Evolutionary conservation across 92 coral and sea anemone species (phyloP).

Genomic region (Phenganax marumi): DNA sequence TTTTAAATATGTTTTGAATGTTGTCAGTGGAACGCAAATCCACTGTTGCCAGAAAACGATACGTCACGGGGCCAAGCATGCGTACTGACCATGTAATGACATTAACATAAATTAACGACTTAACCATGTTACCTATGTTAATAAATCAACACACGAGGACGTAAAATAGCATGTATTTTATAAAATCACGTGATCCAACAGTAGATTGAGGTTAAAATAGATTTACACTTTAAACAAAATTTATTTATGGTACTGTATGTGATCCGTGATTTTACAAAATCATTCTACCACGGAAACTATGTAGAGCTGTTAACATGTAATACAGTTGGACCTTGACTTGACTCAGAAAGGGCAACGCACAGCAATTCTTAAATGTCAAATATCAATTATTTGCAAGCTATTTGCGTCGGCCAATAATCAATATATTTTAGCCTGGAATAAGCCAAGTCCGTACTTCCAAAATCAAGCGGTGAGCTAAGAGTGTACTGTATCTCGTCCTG

Average conservation of each 20-base stretch:
- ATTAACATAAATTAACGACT: background rate
- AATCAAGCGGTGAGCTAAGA: conserved; percentile 1
- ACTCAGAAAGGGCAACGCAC: background rate
- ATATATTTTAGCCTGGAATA: background rate
- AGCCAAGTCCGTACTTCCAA: background rate
- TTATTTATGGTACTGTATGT: background rate
- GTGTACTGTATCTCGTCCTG: too few species aligned
- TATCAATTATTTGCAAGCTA: conserved; percentile 4
- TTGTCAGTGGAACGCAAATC: background rate
- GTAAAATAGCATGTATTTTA: background rate
- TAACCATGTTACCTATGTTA: background rate
- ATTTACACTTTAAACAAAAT: background rate
- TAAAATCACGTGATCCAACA: background rate
- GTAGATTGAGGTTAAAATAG: background rate
- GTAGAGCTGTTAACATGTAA: background rate
- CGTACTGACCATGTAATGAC: background rate
- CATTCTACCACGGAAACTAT: background rate
- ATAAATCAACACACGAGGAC: conserved; percentile 1
- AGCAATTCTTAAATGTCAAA: background rate
- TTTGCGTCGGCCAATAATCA: background rate
- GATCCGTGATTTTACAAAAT: conserved; percentile 4
- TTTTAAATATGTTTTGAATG: background rate
- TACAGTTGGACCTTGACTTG: background rate
- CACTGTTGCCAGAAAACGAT: background rate
- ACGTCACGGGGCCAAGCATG: background rate